These are phyloP conservation scores for Dysmachus trigonus DNA, from an alignment of 2,888 invertebrate genomes.

Conservation along the genomic window DNA sequence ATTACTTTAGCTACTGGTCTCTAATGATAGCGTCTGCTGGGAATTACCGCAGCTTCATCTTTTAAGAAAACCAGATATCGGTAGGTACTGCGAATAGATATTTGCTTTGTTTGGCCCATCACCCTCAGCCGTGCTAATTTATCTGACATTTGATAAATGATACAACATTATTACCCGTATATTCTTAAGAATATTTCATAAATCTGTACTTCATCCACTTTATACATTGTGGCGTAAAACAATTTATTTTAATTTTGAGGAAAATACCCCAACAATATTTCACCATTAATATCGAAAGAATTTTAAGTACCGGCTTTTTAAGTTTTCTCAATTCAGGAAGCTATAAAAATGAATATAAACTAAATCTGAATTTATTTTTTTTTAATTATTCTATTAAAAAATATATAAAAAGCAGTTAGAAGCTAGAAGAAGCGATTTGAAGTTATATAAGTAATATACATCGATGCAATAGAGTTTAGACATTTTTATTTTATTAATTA, in stretches of 20 bases:
- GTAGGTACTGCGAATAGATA: background rate
- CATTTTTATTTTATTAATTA: too few species aligned
- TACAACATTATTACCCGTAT: background rate
- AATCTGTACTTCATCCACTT: conserved; percentile 3
- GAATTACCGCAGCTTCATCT: background rate
- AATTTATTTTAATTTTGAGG: background rate
- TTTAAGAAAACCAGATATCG: background rate
- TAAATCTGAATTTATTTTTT: background rate
- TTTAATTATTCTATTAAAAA: too few species aligned
- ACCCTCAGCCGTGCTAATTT: background rate
- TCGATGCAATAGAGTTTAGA: too few species aligned
- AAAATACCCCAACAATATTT: background rate
- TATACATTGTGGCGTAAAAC: background rate
- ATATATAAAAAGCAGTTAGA: too few species aligned
- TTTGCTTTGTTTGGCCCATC: background rate
- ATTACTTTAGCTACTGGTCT: background rate
- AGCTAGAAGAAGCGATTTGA: too few species aligned
- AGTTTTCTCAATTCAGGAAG: background rate
- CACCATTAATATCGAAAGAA: background rate
- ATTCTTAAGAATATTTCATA: background rate
- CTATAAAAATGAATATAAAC: background rate
- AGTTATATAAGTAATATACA: too few species aligned
- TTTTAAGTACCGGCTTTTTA: background rate
- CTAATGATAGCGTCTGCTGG: background rate
- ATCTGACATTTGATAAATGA: conserved; percentile 24